Evolutionary conservation across 2,888 invertebrate species (phyloP).

Genomic region (Trimorus sp.): DNA sequence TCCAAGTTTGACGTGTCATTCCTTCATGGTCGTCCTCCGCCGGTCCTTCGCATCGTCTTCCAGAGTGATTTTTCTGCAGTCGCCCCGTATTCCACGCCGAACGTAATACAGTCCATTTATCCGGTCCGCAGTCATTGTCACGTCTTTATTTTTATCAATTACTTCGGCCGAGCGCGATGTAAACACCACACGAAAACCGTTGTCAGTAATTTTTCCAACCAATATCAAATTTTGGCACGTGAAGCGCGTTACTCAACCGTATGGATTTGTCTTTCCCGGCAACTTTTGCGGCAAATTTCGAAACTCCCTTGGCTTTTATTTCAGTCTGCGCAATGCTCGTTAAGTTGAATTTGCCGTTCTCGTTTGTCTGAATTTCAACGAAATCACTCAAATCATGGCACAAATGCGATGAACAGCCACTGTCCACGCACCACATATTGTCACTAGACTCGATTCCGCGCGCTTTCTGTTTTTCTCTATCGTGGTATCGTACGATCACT

Average conservation of each 20-base stretch:
- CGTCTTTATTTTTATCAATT: background rate
- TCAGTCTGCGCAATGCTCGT: background rate
- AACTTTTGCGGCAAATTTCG: no score
- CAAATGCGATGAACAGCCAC: slow-evolving; percentile 48
- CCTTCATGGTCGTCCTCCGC: background rate
- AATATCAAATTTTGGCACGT: slow-evolving; percentile 55
- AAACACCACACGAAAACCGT: background rate
- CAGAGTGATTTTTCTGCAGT: no score
- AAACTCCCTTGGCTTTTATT: background rate
- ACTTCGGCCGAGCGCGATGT: no score
- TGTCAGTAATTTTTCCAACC: background rate
- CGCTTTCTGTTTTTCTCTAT: no score
- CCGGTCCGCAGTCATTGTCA: background rate
- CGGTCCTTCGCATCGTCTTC: no score
- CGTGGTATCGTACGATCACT: no score
- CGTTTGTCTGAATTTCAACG: slow-evolving; percentile 7
- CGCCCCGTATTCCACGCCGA: no score
- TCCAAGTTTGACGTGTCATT: background rate
- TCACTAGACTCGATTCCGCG: background rate
- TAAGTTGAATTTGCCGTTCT: background rate
- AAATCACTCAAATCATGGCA: slow-evolving; percentile 39
- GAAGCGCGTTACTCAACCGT: slow-evolving; percentile 28
- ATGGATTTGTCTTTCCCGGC: slow-evolving; percentile 24
- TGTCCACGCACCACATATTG: slow-evolving; percentile 1
- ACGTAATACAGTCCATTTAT: background rate